These are phyloP conservation scores for Polyommatus iphigenia DNA, from an alignment of 2,888 invertebrate genomes.

Conservation along the genomic window DNA sequence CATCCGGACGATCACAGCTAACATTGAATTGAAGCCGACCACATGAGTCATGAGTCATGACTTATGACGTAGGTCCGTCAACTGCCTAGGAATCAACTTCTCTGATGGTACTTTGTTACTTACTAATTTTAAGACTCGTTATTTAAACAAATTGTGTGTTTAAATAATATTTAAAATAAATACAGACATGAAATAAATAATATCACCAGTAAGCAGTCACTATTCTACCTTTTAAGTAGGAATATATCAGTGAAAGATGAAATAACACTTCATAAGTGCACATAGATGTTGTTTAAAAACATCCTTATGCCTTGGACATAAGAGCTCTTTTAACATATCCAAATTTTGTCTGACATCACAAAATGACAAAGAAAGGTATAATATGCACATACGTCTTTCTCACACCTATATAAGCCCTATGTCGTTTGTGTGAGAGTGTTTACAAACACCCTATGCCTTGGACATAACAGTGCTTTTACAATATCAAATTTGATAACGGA, in stretches of 20 bases:
- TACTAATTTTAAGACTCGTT: not conserved
- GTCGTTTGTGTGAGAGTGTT: not conserved
- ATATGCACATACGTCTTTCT: not conserved
- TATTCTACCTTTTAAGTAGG: not conserved
- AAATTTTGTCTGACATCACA: not conserved
- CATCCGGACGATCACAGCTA: too few species aligned
- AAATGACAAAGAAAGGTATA: not conserved
- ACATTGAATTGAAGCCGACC: too few species aligned
- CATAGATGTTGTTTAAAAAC: not conserved
- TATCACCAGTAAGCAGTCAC: slow-evolving; percentile 31
- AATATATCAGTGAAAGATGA: not conserved
- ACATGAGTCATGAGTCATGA: too few species aligned
- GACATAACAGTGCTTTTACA: too few species aligned
- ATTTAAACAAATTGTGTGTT: not conserved
- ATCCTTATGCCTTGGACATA: too few species aligned
- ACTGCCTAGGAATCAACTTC: too few species aligned
- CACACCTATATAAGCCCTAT: not conserved
- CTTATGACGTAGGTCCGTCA: too few species aligned
- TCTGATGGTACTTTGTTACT: too few species aligned
- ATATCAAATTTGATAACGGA: not conserved
- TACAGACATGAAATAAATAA: slow-evolving; percentile 32
- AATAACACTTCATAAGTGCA: not conserved
- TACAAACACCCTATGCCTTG: not conserved
- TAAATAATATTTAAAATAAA: not conserved
- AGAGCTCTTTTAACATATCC: too few species aligned